Conservation (phyloP, 2,888 invertebrate species). For the Macrophya annulata region DNA sequence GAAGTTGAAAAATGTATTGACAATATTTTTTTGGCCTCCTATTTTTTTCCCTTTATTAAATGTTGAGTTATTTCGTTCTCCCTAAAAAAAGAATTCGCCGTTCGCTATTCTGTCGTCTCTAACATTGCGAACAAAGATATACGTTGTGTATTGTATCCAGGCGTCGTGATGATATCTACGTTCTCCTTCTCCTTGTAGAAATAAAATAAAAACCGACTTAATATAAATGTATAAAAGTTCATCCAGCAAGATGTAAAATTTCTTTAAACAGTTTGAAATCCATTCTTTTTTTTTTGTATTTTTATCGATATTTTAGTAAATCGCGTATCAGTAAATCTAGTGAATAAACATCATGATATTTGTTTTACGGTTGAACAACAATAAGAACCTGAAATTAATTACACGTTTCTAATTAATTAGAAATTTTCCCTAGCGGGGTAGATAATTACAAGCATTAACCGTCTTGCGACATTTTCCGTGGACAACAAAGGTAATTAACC, state of each 20-base stretch:
- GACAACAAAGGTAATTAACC: conserved; percentile 40
- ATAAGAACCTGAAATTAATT: conserved; percentile 4
- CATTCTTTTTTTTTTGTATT: background rate
- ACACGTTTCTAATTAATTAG: conserved; percentile 26
- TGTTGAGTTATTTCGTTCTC: background rate
- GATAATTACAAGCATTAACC: conserved; percentile 40
- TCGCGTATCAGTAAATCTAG: background rate
- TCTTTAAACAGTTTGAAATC: background rate
- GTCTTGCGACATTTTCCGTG: conserved; percentile 9
- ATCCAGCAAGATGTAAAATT: background rate
- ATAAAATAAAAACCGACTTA: background rate
- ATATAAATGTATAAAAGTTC: background rate
- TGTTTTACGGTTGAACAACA: background rate
- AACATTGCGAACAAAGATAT: conserved; percentile 2
- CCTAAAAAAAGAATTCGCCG: background rate
- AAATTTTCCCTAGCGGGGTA: conserved; percentile 31
- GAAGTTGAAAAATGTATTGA: background rate
- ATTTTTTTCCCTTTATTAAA: background rate
- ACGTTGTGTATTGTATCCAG: background rate
- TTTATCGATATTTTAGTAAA: background rate
- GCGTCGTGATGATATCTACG: background rate
- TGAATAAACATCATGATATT: conserved; percentile 4
- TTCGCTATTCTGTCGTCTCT: background rate
- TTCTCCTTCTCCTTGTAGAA: background rate
- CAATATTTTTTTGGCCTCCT: background rate